A percentile compares a stretch with the other conserved stretches of the same genome.
Conservation (phyloP, 2,797 vertebrate species). For the Parambassis ranga region DNA sequence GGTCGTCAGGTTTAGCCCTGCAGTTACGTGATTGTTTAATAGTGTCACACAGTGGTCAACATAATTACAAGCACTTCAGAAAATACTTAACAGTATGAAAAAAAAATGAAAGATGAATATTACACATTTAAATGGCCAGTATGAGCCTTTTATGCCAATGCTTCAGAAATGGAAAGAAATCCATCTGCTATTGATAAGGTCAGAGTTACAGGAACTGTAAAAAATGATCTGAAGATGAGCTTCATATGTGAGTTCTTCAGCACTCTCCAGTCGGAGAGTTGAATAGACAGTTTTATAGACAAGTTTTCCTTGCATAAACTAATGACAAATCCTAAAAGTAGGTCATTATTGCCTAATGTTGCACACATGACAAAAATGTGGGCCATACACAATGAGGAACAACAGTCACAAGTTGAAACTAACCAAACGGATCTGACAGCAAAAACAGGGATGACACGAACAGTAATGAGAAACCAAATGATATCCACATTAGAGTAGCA, state of each 20-base stretch:
- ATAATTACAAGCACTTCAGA: neutral
- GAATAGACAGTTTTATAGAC: neutral
- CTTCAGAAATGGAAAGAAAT: too few species aligned
- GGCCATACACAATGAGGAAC: constrained; percentile 48
- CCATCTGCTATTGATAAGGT: too few species aligned
- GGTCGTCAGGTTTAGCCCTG: constrained; percentile 91
- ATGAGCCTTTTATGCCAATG: too few species aligned
- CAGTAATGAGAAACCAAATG: too few species aligned
- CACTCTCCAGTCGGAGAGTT: too few species aligned
- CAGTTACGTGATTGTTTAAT: neutral
- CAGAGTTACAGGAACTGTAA: too few species aligned
- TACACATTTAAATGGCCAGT: too few species aligned
- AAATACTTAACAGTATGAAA: neutral
- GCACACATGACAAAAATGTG: neutral
- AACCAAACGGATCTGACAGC: neutral
- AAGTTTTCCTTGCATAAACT: neutral
- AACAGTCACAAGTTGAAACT: constrained; percentile 42
- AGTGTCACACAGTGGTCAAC: neutral
- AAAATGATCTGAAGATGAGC: too few species aligned
- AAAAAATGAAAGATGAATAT: too few species aligned
- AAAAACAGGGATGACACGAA: neutral
- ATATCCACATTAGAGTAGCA: too few species aligned
- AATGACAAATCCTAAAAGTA: neutral
- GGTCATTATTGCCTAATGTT: neutral
- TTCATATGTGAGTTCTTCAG: too few species aligned